Evolutionary conservation across 30 jellyfish, hydroid and myxozoan genomes (phyloP).

Genomic region (Euphysa ruthae): DNA sequence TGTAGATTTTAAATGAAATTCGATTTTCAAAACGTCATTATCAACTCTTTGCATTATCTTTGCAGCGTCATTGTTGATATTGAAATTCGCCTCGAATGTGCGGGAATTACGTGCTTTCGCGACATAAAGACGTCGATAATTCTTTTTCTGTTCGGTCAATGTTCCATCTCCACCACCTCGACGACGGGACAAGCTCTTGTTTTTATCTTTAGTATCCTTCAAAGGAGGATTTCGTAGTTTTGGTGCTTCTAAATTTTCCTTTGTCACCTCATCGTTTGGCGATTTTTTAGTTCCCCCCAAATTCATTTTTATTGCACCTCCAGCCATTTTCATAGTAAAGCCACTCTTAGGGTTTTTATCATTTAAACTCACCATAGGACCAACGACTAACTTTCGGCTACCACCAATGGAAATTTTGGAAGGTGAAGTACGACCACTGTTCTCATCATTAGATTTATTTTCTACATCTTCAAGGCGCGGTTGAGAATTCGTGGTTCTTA

Average conservation of each 20-base stretch:
- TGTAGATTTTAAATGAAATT: slow-evolving; percentile 25
- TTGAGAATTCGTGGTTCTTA: neutral
- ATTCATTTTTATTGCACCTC: slow-evolving; percentile 21
- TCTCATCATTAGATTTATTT: no score
- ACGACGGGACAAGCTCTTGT: slow-evolving; percentile 32
- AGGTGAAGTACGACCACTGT: no score
- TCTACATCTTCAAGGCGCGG: slow-evolving; percentile 11
- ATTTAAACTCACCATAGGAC: slow-evolving; percentile 3
- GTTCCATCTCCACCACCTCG: slow-evolving; percentile 84
- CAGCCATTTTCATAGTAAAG: neutral
- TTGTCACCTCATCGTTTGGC: neutral
- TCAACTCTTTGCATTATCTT: slow-evolving; percentile 52
- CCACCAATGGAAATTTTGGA: no score
- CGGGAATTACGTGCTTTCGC: slow-evolving; percentile 61
- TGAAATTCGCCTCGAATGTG: slow-evolving; percentile 12
- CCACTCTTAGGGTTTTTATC: slow-evolving; percentile 6
- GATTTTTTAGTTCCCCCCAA: neutral
- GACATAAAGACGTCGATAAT: slow-evolving; percentile 85
- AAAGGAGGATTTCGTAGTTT: no score
- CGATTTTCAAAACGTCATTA: slow-evolving; percentile 78
- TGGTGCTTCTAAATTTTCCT: slow-evolving; percentile 29
- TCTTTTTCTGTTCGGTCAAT: slow-evolving; percentile 83
- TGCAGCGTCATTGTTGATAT: slow-evolving; percentile 35
- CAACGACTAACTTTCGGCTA: slow-evolving; percentile 5
- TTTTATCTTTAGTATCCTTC: slow-evolving; percentile 62